Conservation (phyloP, 2,797 vertebrate species). For the Ispidina lecontei region DNA sequence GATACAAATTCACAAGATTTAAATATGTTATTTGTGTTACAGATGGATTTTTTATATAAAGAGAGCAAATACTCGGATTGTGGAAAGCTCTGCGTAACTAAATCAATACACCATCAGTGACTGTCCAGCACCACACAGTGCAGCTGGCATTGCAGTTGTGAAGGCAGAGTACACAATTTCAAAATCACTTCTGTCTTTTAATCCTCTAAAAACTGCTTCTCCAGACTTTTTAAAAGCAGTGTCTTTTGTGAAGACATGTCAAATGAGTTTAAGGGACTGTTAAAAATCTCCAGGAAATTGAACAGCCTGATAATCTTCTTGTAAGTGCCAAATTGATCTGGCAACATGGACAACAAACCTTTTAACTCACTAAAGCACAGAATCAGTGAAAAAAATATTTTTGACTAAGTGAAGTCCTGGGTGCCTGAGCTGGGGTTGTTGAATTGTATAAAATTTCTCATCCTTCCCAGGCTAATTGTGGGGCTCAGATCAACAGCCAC, state of each 20-base stretch:
- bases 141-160: background rate
- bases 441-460: background rate
- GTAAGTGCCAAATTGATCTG: background rate
- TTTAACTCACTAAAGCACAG: background rate
- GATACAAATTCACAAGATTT: background rate
- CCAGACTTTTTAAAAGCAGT: background rate
- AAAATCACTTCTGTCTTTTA: background rate
- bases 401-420: accelerated
- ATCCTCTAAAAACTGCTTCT: background rate
- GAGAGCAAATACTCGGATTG: background rate
- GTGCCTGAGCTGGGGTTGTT: background rate
- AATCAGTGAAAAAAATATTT: accelerated
- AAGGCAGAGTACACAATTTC: background rate
- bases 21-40: background rate
- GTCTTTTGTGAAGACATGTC: accelerated
- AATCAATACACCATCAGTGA: accelerated
- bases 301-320: background rate
- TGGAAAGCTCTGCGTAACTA: background rate
- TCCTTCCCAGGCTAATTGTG: accelerated
- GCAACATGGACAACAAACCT: background rate
- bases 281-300: background rate
- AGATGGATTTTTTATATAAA: background rate
- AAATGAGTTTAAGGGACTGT: background rate
- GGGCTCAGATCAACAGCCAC: too few species aligned
- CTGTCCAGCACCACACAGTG: background rate